Base-by-base conservation (phyloP, 1,140 invertebrate genomes). In the Hyles euphorbiae region DNA sequence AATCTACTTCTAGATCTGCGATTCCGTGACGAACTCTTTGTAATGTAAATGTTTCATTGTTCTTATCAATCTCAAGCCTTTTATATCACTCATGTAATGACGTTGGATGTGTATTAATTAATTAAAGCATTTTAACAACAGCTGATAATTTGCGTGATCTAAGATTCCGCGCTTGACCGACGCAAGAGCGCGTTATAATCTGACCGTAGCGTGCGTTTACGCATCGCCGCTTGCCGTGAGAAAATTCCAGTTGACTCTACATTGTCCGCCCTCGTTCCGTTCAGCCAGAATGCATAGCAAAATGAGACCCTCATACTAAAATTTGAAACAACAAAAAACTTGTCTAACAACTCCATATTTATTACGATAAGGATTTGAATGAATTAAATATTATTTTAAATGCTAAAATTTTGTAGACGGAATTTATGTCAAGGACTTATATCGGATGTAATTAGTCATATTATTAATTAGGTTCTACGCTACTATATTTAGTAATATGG, bases 241-340 rank as follows among this genome's bases (percentile, higher is more conserved):
- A 87, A 83, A 67, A 78, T 72, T 76, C 71, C 73, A 65, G 66
- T 58, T 68, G 45, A 67, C 50, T 71, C 70, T 64, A 70, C 68
- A 82, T 83, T 87, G 82, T 87, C 80, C 70, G 74, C 72, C 71
- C 78, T 78, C 68, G 70, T 77, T 71, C 79, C 58, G 76, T 67
- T 67, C 63, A 56, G 65, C 74, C 67, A 58, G 65, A 65, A 68
- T 64, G 65, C 59, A 67, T 59, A 49, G 58, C 46, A 63, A 54
- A 11, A 11, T 44, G 2, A 5, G 36, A 40, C 36, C 8, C 4
- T 5, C 4, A 40, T 5, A 40, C 22, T 22, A 22, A 22, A 22
- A 22, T 22, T 22, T 22, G 22, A 22, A 22, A 22, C 22, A 22
- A 2, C 22, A 22, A 22, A 22, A 22, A 22, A 22, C 22, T 22